Percentiles rank a stretch among this genome's conserved stretches.
These are phyloP conservation scores for Mimachlamys varia DNA, from an alignment of 2,888 invertebrate species.

Conservation along the genomic window DNA sequence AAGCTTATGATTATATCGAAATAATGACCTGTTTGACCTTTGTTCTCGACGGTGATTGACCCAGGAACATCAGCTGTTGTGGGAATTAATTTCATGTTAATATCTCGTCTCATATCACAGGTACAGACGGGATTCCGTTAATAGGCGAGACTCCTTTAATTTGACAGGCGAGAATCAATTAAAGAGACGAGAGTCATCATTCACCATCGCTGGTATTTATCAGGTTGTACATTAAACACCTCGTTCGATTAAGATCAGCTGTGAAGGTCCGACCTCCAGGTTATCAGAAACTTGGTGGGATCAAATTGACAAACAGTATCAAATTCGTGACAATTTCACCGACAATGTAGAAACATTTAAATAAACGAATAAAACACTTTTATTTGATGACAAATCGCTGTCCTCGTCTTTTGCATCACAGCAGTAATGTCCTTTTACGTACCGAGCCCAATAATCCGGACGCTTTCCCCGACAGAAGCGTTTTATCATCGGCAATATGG, in stretches of 20 bases:
- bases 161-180: neutral
- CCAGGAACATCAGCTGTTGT: neutral
- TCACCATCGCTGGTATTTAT: neutral
- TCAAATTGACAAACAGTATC: neutral
- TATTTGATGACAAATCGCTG: neutral
- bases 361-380: neutral
- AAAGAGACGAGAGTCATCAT: neutral
- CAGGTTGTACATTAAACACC: neutral
- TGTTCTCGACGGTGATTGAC: neutral
- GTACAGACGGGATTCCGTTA: neutral
- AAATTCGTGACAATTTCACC: neutral
- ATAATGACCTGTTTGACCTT: neutral
- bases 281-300: neutral
- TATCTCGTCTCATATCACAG: neutral
- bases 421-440: neutral
- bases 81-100: neutral
- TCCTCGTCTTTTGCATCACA: neutral
- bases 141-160: neutral
- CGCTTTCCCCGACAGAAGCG: neutral
- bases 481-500: neutral
- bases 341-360: conserved; percentile 13
- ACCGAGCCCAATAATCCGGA: neutral
- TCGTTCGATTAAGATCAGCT: neutral
- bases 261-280: neutral
- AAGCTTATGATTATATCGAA: no score